Base-by-base conservation (phyloP, 2,888 invertebrate species). In the Lamproptera curius region DNA sequence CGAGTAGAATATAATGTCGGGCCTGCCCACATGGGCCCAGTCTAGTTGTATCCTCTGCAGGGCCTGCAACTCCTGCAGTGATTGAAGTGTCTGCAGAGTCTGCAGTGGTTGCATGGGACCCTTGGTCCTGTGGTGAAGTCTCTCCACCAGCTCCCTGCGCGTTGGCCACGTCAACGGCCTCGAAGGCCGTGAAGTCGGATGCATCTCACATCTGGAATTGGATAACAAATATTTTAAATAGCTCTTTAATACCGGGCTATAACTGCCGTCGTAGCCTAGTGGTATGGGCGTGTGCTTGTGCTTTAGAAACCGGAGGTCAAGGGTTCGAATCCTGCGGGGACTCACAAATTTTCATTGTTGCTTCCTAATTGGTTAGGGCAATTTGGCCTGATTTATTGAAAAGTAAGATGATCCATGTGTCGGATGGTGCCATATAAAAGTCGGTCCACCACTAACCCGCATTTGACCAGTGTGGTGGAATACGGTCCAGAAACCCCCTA, bases 1-100 rank as follows among this genome's bases (percentile, higher is more conserved):
- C 44, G 59, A 53, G 50, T 62, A 63, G 3, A 62, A 36, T 9
- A 62, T 44, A 10, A 61, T 50, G 39, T 59, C 57, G 1, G 59
- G 62, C 39, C 56, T 50, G 16, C 51, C 52, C 31, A 55, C 55
- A 17, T 58, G 52, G 41, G 56, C 45, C 60, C 58, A 61, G 40
- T 55, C 61, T 2, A 55, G 35, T 0, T 58, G 56, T 17, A 38
- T 14, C 15, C 43, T 31, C 44, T 49, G 58, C 46, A 56, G 51
- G 11, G 59, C 57, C 34, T 43, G 56, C 42, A 57, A 42, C 9
- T 50, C 42, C 9, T 55, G 58, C 45, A 58, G 37, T 37, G 53
- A 52, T 46, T 57, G 50, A 23, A 48, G 26, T 2, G 14, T 2
- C 11, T 39, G 41, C 33, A 39, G 16, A 14, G 40, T 28, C 16